These are phyloP conservation scores for Phalacrocorax aristotelis DNA, from an alignment of 2,113 vertebrate genomes.

Conservation along the genomic window DNA sequence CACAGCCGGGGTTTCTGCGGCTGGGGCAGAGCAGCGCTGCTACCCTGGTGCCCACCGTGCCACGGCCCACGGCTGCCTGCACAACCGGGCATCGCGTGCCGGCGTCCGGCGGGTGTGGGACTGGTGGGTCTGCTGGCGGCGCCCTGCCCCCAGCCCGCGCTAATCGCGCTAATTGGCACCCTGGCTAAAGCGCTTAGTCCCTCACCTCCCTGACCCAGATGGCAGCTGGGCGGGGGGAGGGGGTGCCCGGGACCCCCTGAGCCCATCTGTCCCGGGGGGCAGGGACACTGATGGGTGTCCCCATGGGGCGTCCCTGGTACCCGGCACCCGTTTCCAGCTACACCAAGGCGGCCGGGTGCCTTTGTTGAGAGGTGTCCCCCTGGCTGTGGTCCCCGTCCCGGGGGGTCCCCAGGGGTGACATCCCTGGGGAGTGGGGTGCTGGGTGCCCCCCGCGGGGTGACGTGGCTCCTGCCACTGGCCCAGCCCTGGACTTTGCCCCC, in stretches of 20 bases:
- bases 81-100: not conserved
- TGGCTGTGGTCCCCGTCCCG: accelerated
- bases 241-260: not conserved
- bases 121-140: not conserved
- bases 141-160: not conserved
- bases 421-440: not conserved
- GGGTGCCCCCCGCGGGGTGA: not conserved
- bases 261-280: conserved; percentile 46
- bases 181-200: conserved; percentile 62
- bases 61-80: not conserved
- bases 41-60: not conserved
- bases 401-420: not conserved
- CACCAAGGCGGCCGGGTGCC: accelerated
- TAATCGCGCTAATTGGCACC: conserved; percentile 63
- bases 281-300: not conserved
- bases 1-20: not conserved
- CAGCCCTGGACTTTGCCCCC: conserved; percentile 55
- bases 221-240: conserved; percentile 45
- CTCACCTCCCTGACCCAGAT: conserved; percentile 40
- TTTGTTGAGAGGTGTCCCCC: not conserved
- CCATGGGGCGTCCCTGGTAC: accelerated
- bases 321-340: accelerated
- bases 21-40: not conserved
- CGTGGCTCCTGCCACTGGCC: not conserved
- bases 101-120: not conserved